Percentiles rank a stretch among this genome's conserved stretches.
These are phyloP conservation scores for Agapornis roseicollis DNA, from an alignment of 2,113 vertebrate genomes.

Conservation along the genomic window DNA sequence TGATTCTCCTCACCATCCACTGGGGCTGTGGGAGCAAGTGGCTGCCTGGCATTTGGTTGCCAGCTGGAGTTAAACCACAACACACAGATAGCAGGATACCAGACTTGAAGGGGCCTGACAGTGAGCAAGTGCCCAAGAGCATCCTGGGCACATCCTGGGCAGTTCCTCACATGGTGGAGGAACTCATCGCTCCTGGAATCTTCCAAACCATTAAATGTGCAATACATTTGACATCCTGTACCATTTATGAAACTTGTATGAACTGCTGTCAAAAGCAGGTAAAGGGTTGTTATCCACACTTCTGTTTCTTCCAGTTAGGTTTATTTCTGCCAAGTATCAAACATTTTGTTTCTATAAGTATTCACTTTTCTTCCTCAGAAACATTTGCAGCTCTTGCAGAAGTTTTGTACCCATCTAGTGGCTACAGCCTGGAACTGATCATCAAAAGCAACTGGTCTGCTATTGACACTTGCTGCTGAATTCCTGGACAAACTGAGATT, in stretches of 20 bases:
- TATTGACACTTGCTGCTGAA: neutral
- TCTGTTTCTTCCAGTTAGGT: neutral
- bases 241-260: accelerated
- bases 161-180: accelerated
- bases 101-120: neutral
- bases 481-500: neutral
- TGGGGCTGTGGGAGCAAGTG: neutral
- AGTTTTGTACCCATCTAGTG: neutral
- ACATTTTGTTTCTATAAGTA: neutral
- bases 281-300: too few relatives aligned
- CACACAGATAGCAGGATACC: neutral
- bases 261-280: neutral
- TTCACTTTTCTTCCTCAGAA: neutral
- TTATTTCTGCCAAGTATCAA: neutral
- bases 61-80: neutral
- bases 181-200: neutral
- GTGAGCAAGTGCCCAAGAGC: neutral
- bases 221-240: too few relatives aligned
- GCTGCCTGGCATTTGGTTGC: neutral
- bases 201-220: neutral
- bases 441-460: neutral
- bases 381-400: neutral
- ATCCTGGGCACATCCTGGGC: too few relatives aligned
- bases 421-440: neutral
- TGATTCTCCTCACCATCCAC: neutral